A percentile compares a stretch with the other conserved stretches of the same genome.
phyloP scores from a whole-genome alignment of 2,888 invertebrate genomes.

The Electrophaes corylata region DNA sequence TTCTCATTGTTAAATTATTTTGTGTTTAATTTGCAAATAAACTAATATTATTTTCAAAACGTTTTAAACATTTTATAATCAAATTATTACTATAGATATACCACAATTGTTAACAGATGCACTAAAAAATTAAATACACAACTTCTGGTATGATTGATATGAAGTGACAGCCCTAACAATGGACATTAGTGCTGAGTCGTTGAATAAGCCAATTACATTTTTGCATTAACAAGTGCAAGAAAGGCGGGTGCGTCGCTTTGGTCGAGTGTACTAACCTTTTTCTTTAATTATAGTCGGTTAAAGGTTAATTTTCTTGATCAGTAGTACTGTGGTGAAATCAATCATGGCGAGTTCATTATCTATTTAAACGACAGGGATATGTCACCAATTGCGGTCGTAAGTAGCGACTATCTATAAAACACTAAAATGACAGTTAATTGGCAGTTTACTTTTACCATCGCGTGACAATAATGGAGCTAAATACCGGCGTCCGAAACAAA shows the following conservation, averaged over 20 bases:
- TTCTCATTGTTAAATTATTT: background rate
- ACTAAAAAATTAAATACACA: background rate
- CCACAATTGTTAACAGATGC: too few relatives aligned
- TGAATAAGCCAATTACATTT: conserved; percentile 63
- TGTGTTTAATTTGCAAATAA: background rate
- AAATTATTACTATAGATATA: too few relatives aligned
- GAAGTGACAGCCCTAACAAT: conserved; percentile 31
- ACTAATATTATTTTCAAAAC: background rate
- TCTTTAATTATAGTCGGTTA: conserved; percentile 34
- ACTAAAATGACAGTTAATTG: conserved; percentile 1
- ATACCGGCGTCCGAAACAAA: conserved; percentile 2
- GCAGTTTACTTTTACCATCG: conserved; percentile 14
- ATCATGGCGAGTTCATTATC: conserved; percentile 2
- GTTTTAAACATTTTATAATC: too few relatives aligned
- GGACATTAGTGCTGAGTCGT: conserved; percentile 66
- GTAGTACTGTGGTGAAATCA: conserved; percentile 19
- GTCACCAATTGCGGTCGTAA: conserved; percentile 10
- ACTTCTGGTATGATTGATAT: conserved; percentile 1
- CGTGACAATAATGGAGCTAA: conserved; percentile 17
- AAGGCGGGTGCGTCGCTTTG: conserved; percentile 44
- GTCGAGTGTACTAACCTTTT: conserved; percentile 37
- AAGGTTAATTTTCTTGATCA: conserved; percentile 29
- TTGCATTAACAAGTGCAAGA: conserved; percentile 68
- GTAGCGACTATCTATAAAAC: conserved; percentile 24
- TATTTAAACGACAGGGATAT: conserved; percentile 1